Evolutionary conservation across 2,888 invertebrate species (phyloP).

Genomic region (Iphiclides podalirius): DNA sequence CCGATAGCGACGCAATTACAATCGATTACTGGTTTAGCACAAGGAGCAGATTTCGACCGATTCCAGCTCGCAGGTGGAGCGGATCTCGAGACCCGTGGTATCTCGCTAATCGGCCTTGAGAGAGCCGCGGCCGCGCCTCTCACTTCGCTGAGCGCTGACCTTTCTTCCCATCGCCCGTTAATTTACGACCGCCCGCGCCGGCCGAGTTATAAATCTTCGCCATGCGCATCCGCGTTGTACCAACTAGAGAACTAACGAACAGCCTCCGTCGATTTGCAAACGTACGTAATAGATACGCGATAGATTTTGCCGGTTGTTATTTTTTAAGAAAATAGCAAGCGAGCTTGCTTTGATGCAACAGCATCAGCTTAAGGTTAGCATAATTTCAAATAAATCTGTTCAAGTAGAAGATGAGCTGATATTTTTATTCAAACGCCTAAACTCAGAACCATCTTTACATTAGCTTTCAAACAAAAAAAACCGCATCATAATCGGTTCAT

Average conservation of each 20-base stretch:
- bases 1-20: conserved; percentile 10
- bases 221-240: conserved; percentile 62
- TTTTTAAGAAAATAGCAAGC: too few relatives aligned
- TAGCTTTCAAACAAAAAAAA: too few relatives aligned
- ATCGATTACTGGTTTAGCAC: conserved; percentile 19
- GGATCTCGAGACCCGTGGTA: conserved; percentile 42
- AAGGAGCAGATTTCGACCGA: conserved; percentile 36
- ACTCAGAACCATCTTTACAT: too few relatives aligned
- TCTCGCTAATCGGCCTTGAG: conserved; percentile 69
- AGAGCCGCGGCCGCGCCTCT: conserved; percentile 50
- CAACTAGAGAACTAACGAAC: conserved; percentile 37
- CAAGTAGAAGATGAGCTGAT: too few relatives aligned
- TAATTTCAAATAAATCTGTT: too few relatives aligned
- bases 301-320: too few relatives aligned
- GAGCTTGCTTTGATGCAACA: too few relatives aligned
- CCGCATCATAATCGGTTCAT: too few relatives aligned
- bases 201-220: conserved; percentile 67
- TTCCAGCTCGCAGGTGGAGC: conserved; percentile 24
- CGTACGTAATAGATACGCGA: not conserved
- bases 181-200: conserved; percentile 60
- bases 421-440: too few relatives aligned
- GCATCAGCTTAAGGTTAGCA: too few relatives aligned
- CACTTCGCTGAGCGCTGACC: conserved; percentile 34
- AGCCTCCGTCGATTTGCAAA: conserved; percentile 5
- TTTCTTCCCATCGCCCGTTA: conserved; percentile 63